Evolutionary conservation across 2,888 invertebrate species (phyloP).

Genomic region (Cancer borealis): DNA sequence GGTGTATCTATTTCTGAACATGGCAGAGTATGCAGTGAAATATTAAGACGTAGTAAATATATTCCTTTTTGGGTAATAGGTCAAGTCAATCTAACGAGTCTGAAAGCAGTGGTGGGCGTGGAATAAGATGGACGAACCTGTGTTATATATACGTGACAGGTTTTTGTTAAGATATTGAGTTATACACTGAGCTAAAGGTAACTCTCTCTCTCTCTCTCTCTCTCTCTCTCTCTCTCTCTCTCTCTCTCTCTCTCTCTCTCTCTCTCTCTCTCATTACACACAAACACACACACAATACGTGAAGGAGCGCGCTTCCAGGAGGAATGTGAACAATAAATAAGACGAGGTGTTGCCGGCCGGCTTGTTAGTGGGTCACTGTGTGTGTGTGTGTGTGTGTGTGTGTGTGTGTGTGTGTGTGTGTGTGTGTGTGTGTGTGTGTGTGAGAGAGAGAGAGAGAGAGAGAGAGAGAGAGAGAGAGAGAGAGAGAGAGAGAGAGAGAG

Average conservation of each 20-base stretch:
- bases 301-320: background rate
- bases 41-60: background rate
- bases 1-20: too few species aligned
- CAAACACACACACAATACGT: background rate
- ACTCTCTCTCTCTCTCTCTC: conserved; percentile 1
- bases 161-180: background rate
- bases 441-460: conserved; percentile 11
- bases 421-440: conserved; percentile 3
- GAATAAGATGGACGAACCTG: background rate
- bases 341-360: background rate
- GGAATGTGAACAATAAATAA: background rate
- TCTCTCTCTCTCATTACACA: conserved; percentile 1
- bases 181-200: background rate
- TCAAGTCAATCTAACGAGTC: background rate
- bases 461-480: conserved; percentile 20
- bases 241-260: conserved; percentile 55
- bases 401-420: conserved; percentile 40
- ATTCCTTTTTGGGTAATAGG: background rate
- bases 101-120: background rate
- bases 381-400: conserved; percentile 31
- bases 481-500: conserved; percentile 33
- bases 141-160: background rate
- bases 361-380: background rate
- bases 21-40: background rate
- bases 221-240: conserved; percentile 47